These are phyloP conservation scores for Spodoptera exigua DNA, from an alignment of 2,888 invertebrate genomes.

Conservation along the genomic window DNA sequence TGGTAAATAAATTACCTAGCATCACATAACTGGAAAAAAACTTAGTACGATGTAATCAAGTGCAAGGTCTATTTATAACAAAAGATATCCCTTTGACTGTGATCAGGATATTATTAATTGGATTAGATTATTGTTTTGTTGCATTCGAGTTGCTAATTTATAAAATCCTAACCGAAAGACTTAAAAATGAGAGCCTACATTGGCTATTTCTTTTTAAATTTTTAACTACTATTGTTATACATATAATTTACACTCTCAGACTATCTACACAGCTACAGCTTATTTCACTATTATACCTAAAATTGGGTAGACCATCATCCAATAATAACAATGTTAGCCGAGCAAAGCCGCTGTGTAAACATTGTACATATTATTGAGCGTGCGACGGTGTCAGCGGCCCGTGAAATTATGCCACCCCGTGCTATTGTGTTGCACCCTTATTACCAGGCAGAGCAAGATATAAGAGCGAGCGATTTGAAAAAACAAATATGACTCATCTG, in stretches of 20 bases:
- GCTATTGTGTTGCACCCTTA: conserved; percentile 77
- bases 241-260: background rate
- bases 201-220: too few relatives aligned
- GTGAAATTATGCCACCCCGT: conserved; percentile 84
- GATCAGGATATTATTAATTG: too few relatives aligned
- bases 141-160: too few relatives aligned
- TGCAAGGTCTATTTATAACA: too few relatives aligned
- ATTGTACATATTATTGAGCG: conserved; percentile 80
- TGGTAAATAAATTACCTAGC: too few relatives aligned
- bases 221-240: background rate
- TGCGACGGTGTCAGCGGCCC: conserved; percentile 73
- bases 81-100: too few relatives aligned
- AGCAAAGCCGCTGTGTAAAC: conserved; percentile 76
- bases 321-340: conserved; percentile 41
- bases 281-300: conserved; percentile 14
- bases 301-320: conserved; percentile 19
- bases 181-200: too few relatives aligned
- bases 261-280: background rate
- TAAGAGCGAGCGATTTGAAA: conserved; percentile 47
- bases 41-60: too few relatives aligned
- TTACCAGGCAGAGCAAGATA: conserved; percentile 45
- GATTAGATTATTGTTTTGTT: too few relatives aligned
- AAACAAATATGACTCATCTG: too few relatives aligned
- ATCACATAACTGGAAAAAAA: too few relatives aligned
- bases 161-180: too few relatives aligned